Conservation (phyloP, 2,797 vertebrate genomes). For the Leptoclinus maculatus region DNA sequence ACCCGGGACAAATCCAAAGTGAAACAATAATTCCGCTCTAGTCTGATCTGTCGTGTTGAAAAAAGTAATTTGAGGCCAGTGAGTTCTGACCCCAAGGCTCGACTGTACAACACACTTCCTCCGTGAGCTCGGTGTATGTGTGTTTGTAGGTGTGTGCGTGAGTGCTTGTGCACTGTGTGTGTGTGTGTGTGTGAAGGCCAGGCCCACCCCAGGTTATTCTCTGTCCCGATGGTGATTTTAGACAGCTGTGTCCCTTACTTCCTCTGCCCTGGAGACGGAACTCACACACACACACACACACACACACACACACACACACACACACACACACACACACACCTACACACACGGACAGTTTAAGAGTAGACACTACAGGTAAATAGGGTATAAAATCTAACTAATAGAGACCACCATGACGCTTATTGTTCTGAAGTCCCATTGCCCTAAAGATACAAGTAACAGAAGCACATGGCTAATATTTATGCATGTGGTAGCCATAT, state of each 20-base stretch:
- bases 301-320: constrained; percentile 1
- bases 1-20: constrained; percentile 76
- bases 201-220: constrained; percentile 72
- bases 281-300: constrained; percentile 4
- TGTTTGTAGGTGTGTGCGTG: constrained; percentile 19
- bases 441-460: no score
- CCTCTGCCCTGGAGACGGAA: constrained; percentile 58
- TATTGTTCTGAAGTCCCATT: no score
- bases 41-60: constrained; percentile 83
- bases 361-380: neutral
- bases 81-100: constrained; percentile 82
- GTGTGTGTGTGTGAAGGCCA: constrained; percentile 46
- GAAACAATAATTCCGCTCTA: constrained; percentile 84
- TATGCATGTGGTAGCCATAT: no score
- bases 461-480: no score
- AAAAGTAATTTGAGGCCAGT: constrained; percentile 86
- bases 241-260: constrained; percentile 80
- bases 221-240: constrained; percentile 71
- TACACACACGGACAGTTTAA: neutral
- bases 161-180: neutral
- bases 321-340: constrained; percentile 5
- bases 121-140: constrained; percentile 29
- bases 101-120: constrained; percentile 57
- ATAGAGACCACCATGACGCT: neutral
- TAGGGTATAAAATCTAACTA: neutral